Evolutionary conservation across 2,797 vertebrate genomes (phyloP), one percentile per base, ranked within the genome.

Genomic region (Paedocypris micromegethes): DNA sequence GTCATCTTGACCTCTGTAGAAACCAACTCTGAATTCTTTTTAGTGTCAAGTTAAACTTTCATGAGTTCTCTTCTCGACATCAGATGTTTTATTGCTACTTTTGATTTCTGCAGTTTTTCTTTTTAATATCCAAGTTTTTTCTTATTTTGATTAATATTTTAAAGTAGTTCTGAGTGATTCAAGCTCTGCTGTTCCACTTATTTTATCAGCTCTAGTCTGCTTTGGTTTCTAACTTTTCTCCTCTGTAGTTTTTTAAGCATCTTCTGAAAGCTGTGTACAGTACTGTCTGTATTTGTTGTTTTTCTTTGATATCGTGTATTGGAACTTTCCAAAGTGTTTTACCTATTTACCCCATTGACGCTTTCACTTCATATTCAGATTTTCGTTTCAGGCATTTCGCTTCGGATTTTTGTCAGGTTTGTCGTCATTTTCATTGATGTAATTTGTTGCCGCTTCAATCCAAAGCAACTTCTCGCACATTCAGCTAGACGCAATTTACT

Each of bases 131-230:
- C 6, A 48, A 8, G 8, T 68, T 23, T 4, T 59, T 45, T n/a
- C n/a, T n/a, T 8, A 44, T 58, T 59, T 58, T 45, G 4, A 68
- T 53, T 57, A 59, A 52, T 68, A 68, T 52, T 68, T 52, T 8
- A 45, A 44, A 53, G 57, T 53, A 6, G 57, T 53, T 68, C 4
- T 52, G 56, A 40, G 56, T 42, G 9, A 52, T 40, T 46, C 2
- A 23, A 49, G 9, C n/a, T 52, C 23, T 3, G 5, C 42, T 52
- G 56, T 45, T 9, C 55, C 55, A 5, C 38, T 5, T 50, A 43
- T 53, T 59, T 59, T 23, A 46, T 59, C 23, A 58, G 8, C 5
- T 7, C 6, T 2, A 58, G 46, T 43, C 39, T 40, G 52, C 37
- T 54, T 40, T 8, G 39, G 54, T 49, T 41, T 66, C 41, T 43